Evolutionary conservation across 2,113 vertebrate species (phyloP), one percentile per base, ranked within the genome.

Genomic region (Neolamprologus variostigma): DNA sequence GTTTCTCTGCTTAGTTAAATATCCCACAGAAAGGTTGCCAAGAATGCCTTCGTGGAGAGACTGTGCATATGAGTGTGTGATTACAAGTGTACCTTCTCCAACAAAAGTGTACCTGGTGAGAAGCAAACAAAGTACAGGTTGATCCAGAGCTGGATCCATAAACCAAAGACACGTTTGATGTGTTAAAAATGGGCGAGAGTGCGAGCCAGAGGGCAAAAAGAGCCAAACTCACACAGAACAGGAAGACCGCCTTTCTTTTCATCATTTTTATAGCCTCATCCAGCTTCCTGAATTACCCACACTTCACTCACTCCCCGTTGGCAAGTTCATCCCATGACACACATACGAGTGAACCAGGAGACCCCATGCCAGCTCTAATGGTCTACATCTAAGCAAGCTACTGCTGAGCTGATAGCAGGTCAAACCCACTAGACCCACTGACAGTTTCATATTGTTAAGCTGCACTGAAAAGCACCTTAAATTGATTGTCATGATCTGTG

Each of bases 231-330:
- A 80, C 91, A 86, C 26, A 63, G 89, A 81, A 89, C 82, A 93
- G 94, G 89, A 94, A 94, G 92, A 88, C 81, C 9, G 88, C 91
- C 87, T 95, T 92, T 93, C 95, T 94, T 96, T 96, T 96, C 94
- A 96, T 96, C 95, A 94, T 95, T 93, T 96, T 96, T 94, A 96
- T 86, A 92, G 94, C 86, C 80, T 79, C 50, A 89, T 82, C 85
- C 86, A 55, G 87, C 92, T 95, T 96, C 94, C 95, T 96, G 94
- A 91, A 91, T 92, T 93, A 90, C 91, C 84, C 66, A 2, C 82
- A 71, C 86, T 90, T 68, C 53, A 31, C 90, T 88, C 66, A 21
- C 88, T 89, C 92, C 93, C 93, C 55, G 76, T 90, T 81, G 91
- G 51, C 90, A 92, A 83, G 68, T 55, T 85, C 88, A 82, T 86